A percentile compares a stretch with the other conserved stretches of the same genome.
Conservation (phyloP, 2,113 vertebrate genomes). For the Pollimyrus isidori region DNA sequence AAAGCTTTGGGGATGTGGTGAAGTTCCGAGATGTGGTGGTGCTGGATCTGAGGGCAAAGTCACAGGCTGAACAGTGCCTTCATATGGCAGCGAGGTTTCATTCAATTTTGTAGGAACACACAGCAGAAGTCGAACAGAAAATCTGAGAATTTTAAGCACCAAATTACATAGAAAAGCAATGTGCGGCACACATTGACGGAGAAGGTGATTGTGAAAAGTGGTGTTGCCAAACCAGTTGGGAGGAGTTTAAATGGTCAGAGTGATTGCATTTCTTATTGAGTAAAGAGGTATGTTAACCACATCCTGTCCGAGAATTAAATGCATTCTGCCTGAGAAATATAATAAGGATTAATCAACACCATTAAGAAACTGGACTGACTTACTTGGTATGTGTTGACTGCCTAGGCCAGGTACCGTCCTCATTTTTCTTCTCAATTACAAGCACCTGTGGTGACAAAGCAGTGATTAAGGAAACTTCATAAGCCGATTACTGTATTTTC, state of each 20-base stretch:
- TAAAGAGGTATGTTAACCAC: background rate
- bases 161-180: background rate
- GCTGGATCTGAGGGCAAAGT: slow-evolving; percentile 71
- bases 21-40: slow-evolving; percentile 84
- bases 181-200: background rate
- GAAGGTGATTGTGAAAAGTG: background rate
- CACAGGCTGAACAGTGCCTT: background rate
- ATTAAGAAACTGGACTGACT: slow-evolving; percentile 30
- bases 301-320: background rate
- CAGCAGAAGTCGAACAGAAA: background rate
- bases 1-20: slow-evolving; percentile 87
- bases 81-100: background rate
- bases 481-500: background rate
- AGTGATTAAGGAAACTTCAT: background rate
- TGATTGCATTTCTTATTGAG: background rate
- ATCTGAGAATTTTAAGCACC: background rate
- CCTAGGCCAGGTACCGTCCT: slow-evolving; percentile 90
- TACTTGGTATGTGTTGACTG: slow-evolving; percentile 79
- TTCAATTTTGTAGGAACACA: background rate
- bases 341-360: background rate
- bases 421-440: slow-evolving; percentile 89
- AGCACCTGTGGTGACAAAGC: slow-evolving; percentile 65
- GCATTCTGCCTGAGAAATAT: background rate
- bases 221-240: background rate
- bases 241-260: background rate